Evolutionary conservation across 2,113 vertebrate species (phyloP).

Genomic region (Empidonax alnorum): DNA sequence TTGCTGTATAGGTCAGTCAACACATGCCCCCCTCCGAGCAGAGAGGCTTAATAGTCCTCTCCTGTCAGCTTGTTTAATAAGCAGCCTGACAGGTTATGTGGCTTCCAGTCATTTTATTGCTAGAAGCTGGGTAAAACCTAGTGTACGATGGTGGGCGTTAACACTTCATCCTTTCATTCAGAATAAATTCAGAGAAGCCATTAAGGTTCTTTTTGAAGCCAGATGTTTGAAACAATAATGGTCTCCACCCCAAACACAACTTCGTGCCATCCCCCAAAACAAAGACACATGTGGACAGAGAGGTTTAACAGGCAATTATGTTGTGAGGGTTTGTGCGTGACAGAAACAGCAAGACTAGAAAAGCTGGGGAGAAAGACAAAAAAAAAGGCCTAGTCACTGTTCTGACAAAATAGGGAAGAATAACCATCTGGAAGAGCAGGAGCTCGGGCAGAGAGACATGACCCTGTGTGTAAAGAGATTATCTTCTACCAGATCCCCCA

Average conservation of each 20-base stretch:
- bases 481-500: background rate
- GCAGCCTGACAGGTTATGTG: conserved; percentile 13
- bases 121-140: background rate
- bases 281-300: conserved; percentile 61
- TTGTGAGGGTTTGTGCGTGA: conserved; percentile 17
- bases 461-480: conserved; percentile 43
- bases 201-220: conserved; percentile 53
- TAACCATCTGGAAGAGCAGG: conserved; percentile 5
- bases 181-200: conserved; percentile 48
- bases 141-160: conserved; percentile 11
- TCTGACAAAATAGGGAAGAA: background rate
- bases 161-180: conserved; percentile 42
- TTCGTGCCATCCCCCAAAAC: conserved; percentile 50
- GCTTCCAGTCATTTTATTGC: background rate
- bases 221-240: conserved; percentile 68
- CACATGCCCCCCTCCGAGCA: fast-evolving
- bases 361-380: background rate
- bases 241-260: conserved; percentile 59
- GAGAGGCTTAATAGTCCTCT: background rate
- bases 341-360: conserved; percentile 48
- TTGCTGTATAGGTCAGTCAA: background rate
- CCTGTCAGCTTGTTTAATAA: conserved; percentile 15
- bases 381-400: background rate
- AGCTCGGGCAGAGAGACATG: background rate
- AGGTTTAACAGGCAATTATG: conserved; percentile 38